These are phyloP conservation scores for Corbicula japonica DNA, from an alignment of 2,888 invertebrate species.

Conservation along the genomic window DNA sequence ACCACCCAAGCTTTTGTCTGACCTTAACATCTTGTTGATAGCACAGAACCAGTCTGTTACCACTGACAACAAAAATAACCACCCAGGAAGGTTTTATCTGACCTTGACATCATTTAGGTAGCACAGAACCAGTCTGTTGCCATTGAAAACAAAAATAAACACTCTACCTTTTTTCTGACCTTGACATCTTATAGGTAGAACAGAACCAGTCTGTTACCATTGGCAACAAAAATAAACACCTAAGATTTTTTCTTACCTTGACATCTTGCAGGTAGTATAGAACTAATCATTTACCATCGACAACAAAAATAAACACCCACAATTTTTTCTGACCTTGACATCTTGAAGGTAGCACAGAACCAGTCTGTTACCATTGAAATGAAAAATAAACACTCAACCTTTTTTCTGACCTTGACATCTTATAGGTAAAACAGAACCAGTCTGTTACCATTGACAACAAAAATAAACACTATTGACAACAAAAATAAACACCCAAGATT, in stretches of 20 bases:
- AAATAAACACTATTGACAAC: no score
- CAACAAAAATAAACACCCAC: no score
- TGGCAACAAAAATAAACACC: no score
- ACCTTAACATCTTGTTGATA: slow-evolving; percentile 98
- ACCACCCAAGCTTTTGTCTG: no score
- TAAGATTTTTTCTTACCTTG: slow-evolving; percentile 91
- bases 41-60: slow-evolving; percentile 94
- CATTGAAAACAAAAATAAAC: slow-evolving; percentile 91
- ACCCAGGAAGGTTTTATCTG: no score
- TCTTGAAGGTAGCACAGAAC: slow-evolving; percentile 96
- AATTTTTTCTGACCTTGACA: no score
- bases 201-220: slow-evolving; percentile 93
- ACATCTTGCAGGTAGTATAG: slow-evolving; percentile 97
- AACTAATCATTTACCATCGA: slow-evolving; percentile 93
- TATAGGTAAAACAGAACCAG: slow-evolving; percentile 95
- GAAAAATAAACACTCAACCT: no score
- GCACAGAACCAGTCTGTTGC: slow-evolving; percentile 93
- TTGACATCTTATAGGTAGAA: slow-evolving; percentile 98
- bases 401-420: slow-evolving; percentile 94
- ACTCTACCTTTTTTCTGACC: no score
- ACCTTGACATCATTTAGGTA: slow-evolving; percentile 97
- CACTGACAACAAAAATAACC: no score
- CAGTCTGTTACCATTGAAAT: slow-evolving; percentile 94
- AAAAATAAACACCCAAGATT: no score
- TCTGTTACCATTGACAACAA: slow-evolving; percentile 91